These are phyloP conservation scores for Mimumesa dahlbomi DNA, from an alignment of 2,888 invertebrate species.

Conservation along the genomic window DNA sequence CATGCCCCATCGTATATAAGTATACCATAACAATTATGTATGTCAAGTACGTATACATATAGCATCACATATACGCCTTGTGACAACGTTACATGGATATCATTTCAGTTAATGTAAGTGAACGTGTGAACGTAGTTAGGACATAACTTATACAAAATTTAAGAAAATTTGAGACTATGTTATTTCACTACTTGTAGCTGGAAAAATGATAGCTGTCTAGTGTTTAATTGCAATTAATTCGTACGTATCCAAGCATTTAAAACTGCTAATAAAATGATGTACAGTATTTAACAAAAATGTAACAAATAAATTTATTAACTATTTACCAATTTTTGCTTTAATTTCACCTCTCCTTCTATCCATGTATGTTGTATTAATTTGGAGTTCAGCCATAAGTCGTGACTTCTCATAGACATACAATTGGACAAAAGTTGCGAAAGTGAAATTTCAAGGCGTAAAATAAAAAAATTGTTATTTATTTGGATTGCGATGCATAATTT, in stretches of 20 bases:
- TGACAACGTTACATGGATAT: slow-evolving; percentile 23
- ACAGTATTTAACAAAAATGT: slow-evolving; percentile 66
- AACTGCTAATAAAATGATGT: slow-evolving; percentile 53
- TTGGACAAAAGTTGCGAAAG: too few relatives aligned
- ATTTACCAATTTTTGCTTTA: slow-evolving; percentile 11
- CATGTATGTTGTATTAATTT: too few relatives aligned
- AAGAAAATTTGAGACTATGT: neutral
- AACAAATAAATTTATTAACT: slow-evolving; percentile 66
- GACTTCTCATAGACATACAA: too few relatives aligned
- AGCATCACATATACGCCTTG: slow-evolving; percentile 20
- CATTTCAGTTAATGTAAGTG: slow-evolving; percentile 17
- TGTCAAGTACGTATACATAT: slow-evolving; percentile 4
- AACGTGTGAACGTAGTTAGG: slow-evolving; percentile 12
- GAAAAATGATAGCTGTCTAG: slow-evolving; percentile 55
- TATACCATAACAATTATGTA: slow-evolving; percentile 6
- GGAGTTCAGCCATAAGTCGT: too few relatives aligned
- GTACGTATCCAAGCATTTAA: slow-evolving; percentile 55
- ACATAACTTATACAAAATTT: neutral
- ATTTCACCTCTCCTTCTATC: too few relatives aligned
- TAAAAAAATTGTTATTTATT: too few relatives aligned
- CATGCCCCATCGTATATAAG: slow-evolving; percentile 1
- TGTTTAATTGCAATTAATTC: slow-evolving; percentile 61
- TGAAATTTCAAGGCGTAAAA: too few relatives aligned
- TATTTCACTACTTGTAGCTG: slow-evolving; percentile 25
- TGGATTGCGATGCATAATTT: too few relatives aligned